phyloP scores from a whole-genome alignment of 2,113 vertebrate species.

The Laterallus jamaicensis region DNA sequence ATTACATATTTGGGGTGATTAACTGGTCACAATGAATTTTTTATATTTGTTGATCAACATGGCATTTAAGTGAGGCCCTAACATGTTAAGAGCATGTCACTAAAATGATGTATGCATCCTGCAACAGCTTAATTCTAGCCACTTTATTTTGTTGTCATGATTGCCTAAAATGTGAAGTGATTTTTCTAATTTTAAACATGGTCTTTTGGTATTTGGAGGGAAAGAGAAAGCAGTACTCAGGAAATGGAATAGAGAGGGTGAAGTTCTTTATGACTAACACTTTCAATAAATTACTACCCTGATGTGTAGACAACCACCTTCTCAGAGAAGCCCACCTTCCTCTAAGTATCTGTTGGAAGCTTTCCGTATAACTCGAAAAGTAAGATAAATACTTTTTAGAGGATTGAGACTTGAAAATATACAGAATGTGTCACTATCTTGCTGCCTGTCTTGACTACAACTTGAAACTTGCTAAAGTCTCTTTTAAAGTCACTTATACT shows the following conservation, averaged over 20 bases:
- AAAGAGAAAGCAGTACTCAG: not conserved
- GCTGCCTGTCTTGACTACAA: not conserved
- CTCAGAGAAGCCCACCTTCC: not conserved
- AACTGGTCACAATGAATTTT: not conserved
- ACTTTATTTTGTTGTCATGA: not conserved
- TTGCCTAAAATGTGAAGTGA: not conserved
- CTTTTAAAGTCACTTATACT: not conserved
- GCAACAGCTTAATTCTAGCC: not conserved
- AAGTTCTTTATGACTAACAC: not conserved
- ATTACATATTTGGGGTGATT: not conserved
- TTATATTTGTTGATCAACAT: not conserved
- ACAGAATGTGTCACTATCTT: not conserved
- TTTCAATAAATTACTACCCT: not conserved
- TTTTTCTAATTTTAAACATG: not conserved
- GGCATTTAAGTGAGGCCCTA: not conserved
- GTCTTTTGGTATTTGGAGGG: slow-evolving; percentile 6
- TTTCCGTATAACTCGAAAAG: not conserved
- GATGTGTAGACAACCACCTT: not conserved
- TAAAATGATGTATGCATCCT: not conserved
- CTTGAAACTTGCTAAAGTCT: not conserved
- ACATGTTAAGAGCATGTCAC: not conserved
- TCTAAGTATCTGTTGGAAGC: not conserved
- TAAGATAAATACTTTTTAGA: not conserved
- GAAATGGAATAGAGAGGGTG: not conserved
- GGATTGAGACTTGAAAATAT: not conserved